These are phyloP conservation scores for Andricus quercusramuli DNA, from an alignment of 2,888 invertebrate species.

Conservation along the genomic window DNA sequence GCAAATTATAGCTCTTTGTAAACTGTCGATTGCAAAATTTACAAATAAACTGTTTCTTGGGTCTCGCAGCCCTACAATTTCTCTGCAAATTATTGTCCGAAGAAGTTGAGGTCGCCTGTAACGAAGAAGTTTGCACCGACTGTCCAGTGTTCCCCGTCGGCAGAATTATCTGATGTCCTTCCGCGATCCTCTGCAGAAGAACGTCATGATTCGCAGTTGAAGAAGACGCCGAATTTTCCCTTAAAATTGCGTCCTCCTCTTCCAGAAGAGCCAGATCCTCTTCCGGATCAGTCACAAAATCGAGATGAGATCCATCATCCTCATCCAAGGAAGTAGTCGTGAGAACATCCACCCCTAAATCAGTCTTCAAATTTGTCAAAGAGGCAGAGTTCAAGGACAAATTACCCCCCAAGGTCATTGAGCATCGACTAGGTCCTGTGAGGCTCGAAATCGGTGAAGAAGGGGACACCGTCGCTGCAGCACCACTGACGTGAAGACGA, in stretches of 20 bases:
- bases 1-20: slow-evolving; percentile 98
- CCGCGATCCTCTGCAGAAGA: slow-evolving; percentile 71
- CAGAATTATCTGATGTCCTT: slow-evolving; percentile 53
- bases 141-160: slow-evolving; percentile 44
- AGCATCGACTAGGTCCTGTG: slow-evolving; percentile 42
- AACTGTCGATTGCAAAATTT: slow-evolving; percentile 98
- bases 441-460: slow-evolving; percentile 62
- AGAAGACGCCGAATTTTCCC: slow-evolving; percentile 76
- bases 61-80: slow-evolving; percentile 72
- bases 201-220: slow-evolving; percentile 63
- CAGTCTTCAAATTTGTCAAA: slow-evolving; percentile 48
- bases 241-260: slow-evolving; percentile 85
- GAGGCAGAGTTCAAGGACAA: slow-evolving; percentile 67
- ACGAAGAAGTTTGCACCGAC: slow-evolving; percentile 52
- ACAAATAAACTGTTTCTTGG: slow-evolving; percentile 98
- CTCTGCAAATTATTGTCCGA: slow-evolving; percentile 61
- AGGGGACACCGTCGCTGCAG: slow-evolving; percentile 69
- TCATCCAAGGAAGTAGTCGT: slow-evolving; percentile 60
- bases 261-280: slow-evolving; percentile 88
- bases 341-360: slow-evolving; percentile 52
- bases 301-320: slow-evolving; percentile 69
- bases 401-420: slow-evolving; percentile 42
- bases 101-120: slow-evolving; percentile 66
- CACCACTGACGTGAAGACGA: slow-evolving; percentile 45
- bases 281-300: slow-evolving; percentile 79